Evolutionary conservation across 2,888 invertebrate genomes (phyloP), one percentile per base, ranked within the genome.

Genomic region (Podotricha telesiphe): DNA sequence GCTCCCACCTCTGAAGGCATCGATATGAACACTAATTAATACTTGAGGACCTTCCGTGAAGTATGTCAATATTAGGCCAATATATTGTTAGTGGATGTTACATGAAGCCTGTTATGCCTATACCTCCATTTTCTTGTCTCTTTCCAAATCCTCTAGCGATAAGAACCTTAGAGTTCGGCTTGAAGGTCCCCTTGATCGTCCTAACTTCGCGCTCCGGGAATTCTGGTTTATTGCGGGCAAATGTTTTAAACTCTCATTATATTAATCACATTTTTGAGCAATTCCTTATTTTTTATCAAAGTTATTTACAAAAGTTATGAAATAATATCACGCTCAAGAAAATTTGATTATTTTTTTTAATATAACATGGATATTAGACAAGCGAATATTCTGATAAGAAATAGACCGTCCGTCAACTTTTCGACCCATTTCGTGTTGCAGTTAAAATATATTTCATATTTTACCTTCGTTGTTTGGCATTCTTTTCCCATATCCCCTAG

Each of bases 101-200:
- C 42, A 50, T 65, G n/a, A 56, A 56, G 68, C 56, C 22, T 63
- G 63, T 62, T 56, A 50, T 48, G n/a, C 50, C 28, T 65, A 63
- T 82, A 79, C 81, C 80, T 79, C 75, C 73, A 62, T 73, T 70
- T 56, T 69, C 74, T 66, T 75, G 69, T 61, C 75, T 77, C 74
- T 84, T 84, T 13, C 92, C 91, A 76, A 86, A 91, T 69, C 90
- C 91, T 72, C 90, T 79, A 40, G 91, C 91, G 76, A 91, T 89
- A 76, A 89, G 88, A 66, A 90, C 80, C 73, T 89, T 88, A 71
- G 88, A 83, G 75, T 85, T 86, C 8, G 91, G 90, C 77, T 82
- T 87, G 85, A 91, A 91, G 47, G 83, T 77, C 70, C 86, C 86
- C 76, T 89, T 83, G 76, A 86, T 85, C 78, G 86, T 86, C 82